Evolutionary conservation across 2,888 invertebrate genomes (phyloP).

Genomic region (Himalopsyche japonica): DNA sequence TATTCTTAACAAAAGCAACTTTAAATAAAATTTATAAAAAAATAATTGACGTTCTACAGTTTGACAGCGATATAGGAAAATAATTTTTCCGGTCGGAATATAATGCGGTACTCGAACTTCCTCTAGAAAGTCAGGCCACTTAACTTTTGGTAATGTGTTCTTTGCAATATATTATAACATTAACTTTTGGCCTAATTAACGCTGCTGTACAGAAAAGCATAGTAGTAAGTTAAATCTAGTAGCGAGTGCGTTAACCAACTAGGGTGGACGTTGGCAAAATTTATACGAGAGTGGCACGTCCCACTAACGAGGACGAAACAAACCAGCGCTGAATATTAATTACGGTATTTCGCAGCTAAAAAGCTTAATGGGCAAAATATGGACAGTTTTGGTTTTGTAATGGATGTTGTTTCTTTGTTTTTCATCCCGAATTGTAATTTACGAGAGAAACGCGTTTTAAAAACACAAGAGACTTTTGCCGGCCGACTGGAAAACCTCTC

Average conservation of each 20-base stretch:
- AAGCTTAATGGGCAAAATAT: slow-evolving; percentile 11
- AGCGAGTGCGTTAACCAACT: not conserved
- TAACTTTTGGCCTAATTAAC: not conserved
- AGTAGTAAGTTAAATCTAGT: not conserved
- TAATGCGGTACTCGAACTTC: no score
- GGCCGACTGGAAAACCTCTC: not conserved
- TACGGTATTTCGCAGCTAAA: slow-evolving; percentile 2
- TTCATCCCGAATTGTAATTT: not conserved
- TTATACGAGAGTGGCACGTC: slow-evolving; percentile 5
- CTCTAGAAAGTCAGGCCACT: not conserved
- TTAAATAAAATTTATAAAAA: no score
- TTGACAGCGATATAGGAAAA: no score
- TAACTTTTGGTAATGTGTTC: not conserved
- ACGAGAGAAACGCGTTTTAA: not conserved
- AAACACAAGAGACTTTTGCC: not conserved
- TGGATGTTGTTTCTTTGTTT: not conserved
- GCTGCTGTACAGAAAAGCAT: not conserved
- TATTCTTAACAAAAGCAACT: no score
- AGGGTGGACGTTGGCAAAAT: not conserved
- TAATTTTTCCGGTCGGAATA: no score
- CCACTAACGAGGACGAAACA: slow-evolving; percentile 9
- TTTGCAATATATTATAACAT: not conserved
- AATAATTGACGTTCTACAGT: no score
- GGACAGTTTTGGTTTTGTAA: slow-evolving; percentile 7
- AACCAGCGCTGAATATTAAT: slow-evolving; percentile 13